These are phyloP conservation scores for Diadromus collaris DNA, from an alignment of 2,888 invertebrate genomes.

Conservation along the genomic window DNA sequence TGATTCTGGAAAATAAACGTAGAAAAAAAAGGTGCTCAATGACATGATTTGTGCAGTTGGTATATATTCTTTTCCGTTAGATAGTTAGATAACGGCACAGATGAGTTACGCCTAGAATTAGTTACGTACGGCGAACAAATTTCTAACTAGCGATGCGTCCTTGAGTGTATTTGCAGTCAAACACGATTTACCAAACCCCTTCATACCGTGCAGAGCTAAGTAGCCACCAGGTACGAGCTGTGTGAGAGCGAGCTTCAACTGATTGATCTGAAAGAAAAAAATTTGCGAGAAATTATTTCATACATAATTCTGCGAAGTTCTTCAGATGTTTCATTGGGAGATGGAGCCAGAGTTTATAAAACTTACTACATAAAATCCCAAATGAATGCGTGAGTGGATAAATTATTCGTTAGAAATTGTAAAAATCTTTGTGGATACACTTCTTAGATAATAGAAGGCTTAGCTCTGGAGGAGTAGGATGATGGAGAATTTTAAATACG, in stretches of 20 bases:
- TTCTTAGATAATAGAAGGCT: not conserved
- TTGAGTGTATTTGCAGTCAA: constrained; percentile 84
- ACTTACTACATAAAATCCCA: constrained; percentile 54
- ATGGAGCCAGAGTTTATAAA: not conserved
- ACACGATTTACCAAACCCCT: constrained; percentile 88
- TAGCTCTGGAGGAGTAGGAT: not conserved
- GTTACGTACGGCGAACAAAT: constrained; percentile 80
- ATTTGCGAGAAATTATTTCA: not conserved
- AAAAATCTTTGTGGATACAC: not conserved
- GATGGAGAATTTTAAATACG: not conserved
- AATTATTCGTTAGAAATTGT: constrained; percentile 32
- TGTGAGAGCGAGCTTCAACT: constrained; percentile 80
- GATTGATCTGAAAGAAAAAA: constrained; percentile 79
- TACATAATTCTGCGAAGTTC: not conserved
- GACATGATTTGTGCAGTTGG: constrained; percentile 19
- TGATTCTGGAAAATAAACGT: constrained; percentile 74
- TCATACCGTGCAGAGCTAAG: constrained; percentile 87
- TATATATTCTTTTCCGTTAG: not conserved
- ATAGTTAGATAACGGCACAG: constrained; percentile 43
- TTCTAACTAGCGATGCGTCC: constrained; percentile 80
- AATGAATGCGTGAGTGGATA: constrained; percentile 42
- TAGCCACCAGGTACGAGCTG: constrained; percentile 82
- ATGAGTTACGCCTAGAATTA: constrained; percentile 32
- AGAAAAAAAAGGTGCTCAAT: constrained; percentile 29
- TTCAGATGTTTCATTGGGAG: constrained; percentile 11